Evolutionary conservation across 2,888 invertebrate species (phyloP).

Genomic region (Tipula lateralis): DNA sequence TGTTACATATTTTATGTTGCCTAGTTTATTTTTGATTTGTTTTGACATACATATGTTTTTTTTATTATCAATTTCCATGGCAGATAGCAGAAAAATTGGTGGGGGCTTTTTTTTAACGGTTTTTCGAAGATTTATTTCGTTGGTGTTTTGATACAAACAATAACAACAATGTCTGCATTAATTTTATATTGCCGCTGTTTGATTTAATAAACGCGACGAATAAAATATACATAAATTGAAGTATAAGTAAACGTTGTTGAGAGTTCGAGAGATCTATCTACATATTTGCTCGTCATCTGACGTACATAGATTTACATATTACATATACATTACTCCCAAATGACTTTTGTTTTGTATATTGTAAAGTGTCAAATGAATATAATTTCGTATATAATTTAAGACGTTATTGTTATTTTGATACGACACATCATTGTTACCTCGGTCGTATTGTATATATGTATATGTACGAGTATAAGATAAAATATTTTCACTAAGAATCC

Average conservation of each 20-base stretch:
- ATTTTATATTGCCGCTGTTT: neutral
- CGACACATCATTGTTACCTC: neutral
- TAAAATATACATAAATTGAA: neutral
- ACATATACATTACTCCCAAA: neutral
- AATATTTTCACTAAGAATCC: neutral
- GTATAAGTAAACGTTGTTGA: neutral
- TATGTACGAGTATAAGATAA: neutral
- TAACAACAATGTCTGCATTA: neutral
- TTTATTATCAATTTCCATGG: neutral
- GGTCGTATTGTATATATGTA: neutral
- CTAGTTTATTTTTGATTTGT: slow-evolving; percentile 4
- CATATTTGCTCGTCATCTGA: neutral
- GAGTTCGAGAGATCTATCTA: neutral
- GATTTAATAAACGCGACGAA: neutral
- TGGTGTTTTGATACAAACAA: no score
- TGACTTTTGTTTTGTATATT: neutral
- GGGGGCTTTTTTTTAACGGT: neutral
- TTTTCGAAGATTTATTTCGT: neutral
- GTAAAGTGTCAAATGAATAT: neutral
- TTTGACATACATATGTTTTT: neutral
- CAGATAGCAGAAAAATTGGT: neutral
- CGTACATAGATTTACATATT: no score
- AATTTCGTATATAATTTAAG: neutral
- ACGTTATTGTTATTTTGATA: neutral
- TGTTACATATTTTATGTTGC: neutral